Conservation (phyloP, 2,113 vertebrate species). For the Colossoma macropomum region DNA sequence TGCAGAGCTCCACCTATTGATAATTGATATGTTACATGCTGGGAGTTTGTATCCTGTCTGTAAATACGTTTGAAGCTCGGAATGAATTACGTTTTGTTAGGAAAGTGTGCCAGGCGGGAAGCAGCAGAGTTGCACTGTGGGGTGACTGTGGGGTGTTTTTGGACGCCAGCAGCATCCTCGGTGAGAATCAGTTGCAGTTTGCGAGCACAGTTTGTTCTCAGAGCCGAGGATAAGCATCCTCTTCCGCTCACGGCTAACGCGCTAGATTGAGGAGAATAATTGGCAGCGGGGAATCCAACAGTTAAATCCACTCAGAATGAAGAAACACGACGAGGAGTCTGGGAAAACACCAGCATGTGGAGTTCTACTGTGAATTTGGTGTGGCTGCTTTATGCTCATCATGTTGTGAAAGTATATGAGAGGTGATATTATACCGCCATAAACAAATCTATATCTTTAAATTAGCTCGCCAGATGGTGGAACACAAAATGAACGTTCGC, state of each 20-base stretch:
- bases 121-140: conserved; percentile 4
- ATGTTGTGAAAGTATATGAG: background rate
- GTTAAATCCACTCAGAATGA: conserved; percentile 2
- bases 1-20: background rate
- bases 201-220: background rate
- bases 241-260: conserved; percentile 10
- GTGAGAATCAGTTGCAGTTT: background rate
- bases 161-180: background rate
- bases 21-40: conserved; percentile 13
- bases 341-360: background rate
- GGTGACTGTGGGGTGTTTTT: background rate
- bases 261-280: conserved; percentile 16
- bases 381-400: background rate
- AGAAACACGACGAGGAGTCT: background rate
- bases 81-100: background rate
- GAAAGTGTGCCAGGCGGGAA: background rate
- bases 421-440: background rate
- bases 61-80: background rate
- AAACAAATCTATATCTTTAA: background rate
- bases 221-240: background rate
- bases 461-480: background rate
- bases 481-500: background rate
- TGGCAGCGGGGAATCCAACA: conserved; percentile 8
- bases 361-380: background rate
- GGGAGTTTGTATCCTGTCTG: background rate